phyloP scores from a whole-genome alignment of 2,113 vertebrate species.

The Hemiscyllium ocellatum region DNA sequence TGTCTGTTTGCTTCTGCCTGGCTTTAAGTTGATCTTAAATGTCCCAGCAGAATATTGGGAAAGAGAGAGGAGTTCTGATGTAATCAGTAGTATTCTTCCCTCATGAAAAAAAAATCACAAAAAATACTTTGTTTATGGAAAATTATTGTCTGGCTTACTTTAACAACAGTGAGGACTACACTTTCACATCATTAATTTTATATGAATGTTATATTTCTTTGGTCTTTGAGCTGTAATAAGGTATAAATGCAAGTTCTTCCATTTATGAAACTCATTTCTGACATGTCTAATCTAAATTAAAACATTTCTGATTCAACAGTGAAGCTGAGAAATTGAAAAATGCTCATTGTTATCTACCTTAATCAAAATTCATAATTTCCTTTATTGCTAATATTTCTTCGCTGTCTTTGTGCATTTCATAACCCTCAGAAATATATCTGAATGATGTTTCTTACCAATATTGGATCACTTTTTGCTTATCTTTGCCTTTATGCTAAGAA shows the following conservation, averaged over 20 bases:
- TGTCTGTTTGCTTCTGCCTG: no score
- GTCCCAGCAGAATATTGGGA: no score
- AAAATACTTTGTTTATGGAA: no score
- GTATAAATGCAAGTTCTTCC: not conserved
- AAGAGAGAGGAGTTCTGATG: no score
- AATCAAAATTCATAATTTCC: not conserved
- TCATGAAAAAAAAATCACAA: no score
- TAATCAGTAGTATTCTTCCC: no score
- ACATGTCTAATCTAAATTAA: not conserved
- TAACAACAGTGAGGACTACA: no score
- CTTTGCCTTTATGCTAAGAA: not conserved
- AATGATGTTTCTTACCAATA: not conserved
- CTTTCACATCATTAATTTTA: no score
- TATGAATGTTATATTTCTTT: no score
- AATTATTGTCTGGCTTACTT: no score
- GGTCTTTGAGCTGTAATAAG: no score
- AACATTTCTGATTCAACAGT: not conserved
- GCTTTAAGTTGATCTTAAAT: no score
- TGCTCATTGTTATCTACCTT: not conserved
- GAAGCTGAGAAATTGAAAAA: not conserved
- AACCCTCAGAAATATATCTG: not conserved
- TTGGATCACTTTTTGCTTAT: not conserved
- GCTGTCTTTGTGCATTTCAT: not conserved
- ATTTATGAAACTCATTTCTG: not conserved
- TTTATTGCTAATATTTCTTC: not conserved